Conservation (phyloP, 2,113 vertebrate species). For the Choloepus hoffmanni region DNA sequence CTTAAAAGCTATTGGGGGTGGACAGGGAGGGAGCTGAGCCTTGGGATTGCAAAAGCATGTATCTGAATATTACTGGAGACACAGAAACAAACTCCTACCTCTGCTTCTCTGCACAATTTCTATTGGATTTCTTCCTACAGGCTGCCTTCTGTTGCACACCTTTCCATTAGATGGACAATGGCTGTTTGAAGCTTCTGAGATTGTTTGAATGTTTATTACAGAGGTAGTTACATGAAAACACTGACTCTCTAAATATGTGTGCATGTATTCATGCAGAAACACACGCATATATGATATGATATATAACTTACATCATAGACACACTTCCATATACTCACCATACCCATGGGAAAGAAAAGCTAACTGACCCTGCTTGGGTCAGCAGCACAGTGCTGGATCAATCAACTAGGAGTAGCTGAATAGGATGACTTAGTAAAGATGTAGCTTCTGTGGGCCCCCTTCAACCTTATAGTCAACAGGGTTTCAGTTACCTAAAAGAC, state of each 20-base stretch:
- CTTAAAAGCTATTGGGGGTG: background rate
- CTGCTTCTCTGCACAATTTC: background rate
- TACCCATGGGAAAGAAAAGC: background rate
- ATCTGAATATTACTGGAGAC: background rate
- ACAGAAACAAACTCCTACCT: background rate
- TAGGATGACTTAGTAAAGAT: background rate
- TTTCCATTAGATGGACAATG: background rate
- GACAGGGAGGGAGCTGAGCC: background rate
- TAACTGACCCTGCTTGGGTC: background rate
- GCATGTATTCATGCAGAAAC: background rate
- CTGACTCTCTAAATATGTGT: background rate
- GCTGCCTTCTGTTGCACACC: background rate
- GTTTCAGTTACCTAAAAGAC: background rate
- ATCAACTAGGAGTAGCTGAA: background rate
- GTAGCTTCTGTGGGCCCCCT: background rate
- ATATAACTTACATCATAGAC: background rate
- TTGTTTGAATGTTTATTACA: background rate
- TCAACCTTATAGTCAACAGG: background rate
- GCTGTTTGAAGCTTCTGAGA: background rate
- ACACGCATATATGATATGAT: background rate
- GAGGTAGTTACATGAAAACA: background rate
- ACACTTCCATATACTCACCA: background rate
- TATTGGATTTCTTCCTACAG: background rate
- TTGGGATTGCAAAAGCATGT: background rate
- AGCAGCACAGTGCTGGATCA: background rate